Conservation (phyloP, 1,140 invertebrate species). For the Drosophila obscura region DNA sequence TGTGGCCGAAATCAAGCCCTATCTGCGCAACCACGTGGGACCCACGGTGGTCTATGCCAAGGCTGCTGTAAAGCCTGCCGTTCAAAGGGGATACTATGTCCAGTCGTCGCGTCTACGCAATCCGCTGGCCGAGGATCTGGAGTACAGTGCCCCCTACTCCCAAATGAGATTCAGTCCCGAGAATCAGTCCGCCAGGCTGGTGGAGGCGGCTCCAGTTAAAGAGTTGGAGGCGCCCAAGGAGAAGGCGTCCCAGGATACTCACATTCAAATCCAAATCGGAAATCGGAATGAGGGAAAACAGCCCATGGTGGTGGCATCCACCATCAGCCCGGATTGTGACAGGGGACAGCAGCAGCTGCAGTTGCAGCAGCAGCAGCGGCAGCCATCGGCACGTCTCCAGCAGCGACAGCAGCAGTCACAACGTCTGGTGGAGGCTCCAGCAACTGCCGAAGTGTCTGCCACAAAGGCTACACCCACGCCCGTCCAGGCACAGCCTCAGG, state of each 20-base stretch:
- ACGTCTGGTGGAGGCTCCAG: slow-evolving; percentile 70
- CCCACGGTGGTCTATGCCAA: slow-evolving; percentile 70
- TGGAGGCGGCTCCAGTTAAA: slow-evolving; percentile 21
- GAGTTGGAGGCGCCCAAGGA: background rate
- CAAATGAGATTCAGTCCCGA: slow-evolving; percentile 71
- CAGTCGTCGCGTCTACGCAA: slow-evolving; percentile 50
- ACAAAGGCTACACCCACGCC: slow-evolving; percentile 83
- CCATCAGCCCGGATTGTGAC: slow-evolving; percentile 68
- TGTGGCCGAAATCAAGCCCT: slow-evolving; percentile 67
- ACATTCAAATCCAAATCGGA: slow-evolving; percentile 77
- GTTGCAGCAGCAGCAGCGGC: slow-evolving; percentile 28
- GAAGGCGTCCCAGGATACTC: slow-evolving; percentile 44
- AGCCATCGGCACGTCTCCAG: slow-evolving; percentile 17
- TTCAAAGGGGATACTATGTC: slow-evolving; percentile 46
- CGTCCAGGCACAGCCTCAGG: slow-evolving; percentile 41
- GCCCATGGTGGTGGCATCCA: slow-evolving; percentile 58
- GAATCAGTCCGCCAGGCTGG: slow-evolving; percentile 44
- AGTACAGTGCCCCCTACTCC: slow-evolving; percentile 78
- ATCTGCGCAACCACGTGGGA: slow-evolving; percentile 54
- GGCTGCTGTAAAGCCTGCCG: slow-evolving; percentile 17
- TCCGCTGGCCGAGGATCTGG: slow-evolving; percentile 60
- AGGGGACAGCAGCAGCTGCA: slow-evolving; percentile 13
- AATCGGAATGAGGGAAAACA: slow-evolving; percentile 46
- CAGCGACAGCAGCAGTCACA: slow-evolving; percentile 49
- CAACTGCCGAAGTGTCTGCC: slow-evolving; percentile 83